These are phyloP conservation scores for Hippocampus guttulatus DNA, from an alignment of 2,113 vertebrate genomes.

Conservation along the genomic window DNA sequence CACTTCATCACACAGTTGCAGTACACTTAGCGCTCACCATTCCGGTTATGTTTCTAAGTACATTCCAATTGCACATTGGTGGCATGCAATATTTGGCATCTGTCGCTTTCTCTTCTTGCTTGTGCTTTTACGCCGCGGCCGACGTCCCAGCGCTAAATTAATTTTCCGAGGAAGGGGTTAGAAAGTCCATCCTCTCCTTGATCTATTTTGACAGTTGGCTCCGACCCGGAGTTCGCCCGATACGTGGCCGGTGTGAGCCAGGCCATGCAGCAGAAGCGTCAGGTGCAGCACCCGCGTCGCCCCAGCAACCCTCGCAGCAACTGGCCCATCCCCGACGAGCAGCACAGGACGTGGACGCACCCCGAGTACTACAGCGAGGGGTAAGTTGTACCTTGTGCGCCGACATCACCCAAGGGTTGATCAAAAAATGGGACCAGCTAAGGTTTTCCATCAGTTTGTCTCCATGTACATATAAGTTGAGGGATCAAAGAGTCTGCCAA, in stretches of 20 bases:
- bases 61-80: not conserved
- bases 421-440: too few relatives aligned
- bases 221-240: constrained; percentile 95
- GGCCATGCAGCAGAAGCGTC: constrained; percentile 97
- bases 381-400: constrained; percentile 68
- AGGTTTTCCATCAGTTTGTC: too few relatives aligned
- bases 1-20: too few relatives aligned
- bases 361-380: constrained; percentile 93
- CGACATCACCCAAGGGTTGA: too few relatives aligned
- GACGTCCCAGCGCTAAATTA: constrained; percentile 50
- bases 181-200: constrained; percentile 42
- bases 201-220: constrained; percentile 80
- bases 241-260: constrained; percentile 97
- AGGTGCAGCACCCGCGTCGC: constrained; percentile 88
- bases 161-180: constrained; percentile 58
- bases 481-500: too few relatives aligned
- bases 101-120: constrained; percentile 44
- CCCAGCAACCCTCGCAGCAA: constrained; percentile 84
- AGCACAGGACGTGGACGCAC: constrained; percentile 92
- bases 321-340: constrained; percentile 90
- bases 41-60: too few relatives aligned
- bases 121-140: constrained; percentile 47
- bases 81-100: constrained; percentile 35
- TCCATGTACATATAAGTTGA: too few relatives aligned
- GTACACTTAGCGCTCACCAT: too few relatives aligned